phyloP scores from a whole-genome alignment of 2,113 vertebrate species.

The Corythornis vintsioides region DNA sequence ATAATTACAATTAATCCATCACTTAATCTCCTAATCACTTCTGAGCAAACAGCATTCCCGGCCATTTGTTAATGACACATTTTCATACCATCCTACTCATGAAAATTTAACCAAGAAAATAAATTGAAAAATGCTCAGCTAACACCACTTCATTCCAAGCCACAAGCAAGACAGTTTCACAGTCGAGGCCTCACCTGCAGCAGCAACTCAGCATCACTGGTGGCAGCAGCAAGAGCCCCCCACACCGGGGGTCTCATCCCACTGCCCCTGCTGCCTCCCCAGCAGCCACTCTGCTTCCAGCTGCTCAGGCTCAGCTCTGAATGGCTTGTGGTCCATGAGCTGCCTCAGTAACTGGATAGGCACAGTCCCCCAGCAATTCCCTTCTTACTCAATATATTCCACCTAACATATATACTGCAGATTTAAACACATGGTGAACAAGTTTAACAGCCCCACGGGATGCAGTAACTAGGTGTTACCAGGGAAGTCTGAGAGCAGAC shows the following conservation, averaged over 20 bases:
- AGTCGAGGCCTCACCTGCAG: neutral
- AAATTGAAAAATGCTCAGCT: neutral
- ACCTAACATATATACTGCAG: neutral
- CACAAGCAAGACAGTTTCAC: neutral
- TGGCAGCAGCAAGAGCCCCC: neutral
- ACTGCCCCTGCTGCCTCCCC: fast-evolving
- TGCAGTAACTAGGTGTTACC: neutral
- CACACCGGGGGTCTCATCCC: fast-evolving
- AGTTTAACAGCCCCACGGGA: neutral
- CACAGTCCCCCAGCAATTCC: neutral
- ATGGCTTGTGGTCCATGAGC: neutral
- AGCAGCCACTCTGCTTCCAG: neutral
- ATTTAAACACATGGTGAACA: neutral
- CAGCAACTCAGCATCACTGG: fast-evolving
- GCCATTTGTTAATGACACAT: neutral
- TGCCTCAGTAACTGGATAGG: neutral
- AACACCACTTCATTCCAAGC: neutral
- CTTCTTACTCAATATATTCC: neutral
- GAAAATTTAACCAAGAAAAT: neutral
- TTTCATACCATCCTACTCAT: neutral
- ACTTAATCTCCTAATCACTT: neutral
- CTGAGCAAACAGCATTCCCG: neutral
- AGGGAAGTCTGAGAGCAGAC: neutral
- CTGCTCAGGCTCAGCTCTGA: neutral
- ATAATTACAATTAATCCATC: constrained; percentile 27